A percentile compares a stretch with the other conserved stretches of the same genome.
These are phyloP conservation scores for Meteorus sp. DNA, from an alignment of 1,140 invertebrate genomes.

Conservation along the genomic window DNA sequence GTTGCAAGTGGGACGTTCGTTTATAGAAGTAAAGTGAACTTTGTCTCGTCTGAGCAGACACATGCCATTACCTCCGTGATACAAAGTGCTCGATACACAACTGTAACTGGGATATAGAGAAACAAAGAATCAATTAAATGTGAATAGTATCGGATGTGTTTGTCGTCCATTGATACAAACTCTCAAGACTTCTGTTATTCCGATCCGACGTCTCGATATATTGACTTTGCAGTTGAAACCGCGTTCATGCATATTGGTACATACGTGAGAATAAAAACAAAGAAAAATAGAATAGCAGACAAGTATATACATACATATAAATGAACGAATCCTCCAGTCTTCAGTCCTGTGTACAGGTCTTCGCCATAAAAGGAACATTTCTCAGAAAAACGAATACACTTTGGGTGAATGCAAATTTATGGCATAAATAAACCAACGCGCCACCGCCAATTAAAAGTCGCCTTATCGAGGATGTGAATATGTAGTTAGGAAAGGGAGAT, in stretches of 20 bases:
- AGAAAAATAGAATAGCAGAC: background rate
- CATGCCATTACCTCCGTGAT: no score
- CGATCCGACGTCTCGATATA: conserved; percentile 1
- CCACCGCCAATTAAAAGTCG: conserved; percentile 54
- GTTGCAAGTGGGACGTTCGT: no score
- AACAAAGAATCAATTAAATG: conserved; percentile 9
- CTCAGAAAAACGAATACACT: conserved; percentile 7
- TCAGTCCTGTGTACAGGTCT: conserved; percentile 6
- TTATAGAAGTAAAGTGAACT: no score
- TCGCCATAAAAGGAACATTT: conserved; percentile 21
- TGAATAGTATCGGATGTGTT: background rate
- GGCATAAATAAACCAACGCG: conserved; percentile 36
- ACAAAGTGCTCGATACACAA: no score
- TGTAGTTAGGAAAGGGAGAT: background rate
- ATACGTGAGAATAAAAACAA: background rate
- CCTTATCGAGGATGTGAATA: conserved; percentile 43
- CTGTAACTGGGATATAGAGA: no score
- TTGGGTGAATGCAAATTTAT: conserved; percentile 35
- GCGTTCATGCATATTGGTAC: background rate
- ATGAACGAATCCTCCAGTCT: background rate
- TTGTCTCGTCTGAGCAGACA: no score
- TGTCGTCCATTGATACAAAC: background rate
- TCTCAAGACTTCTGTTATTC: conserved; percentile 10
- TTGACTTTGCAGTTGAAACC: conserved; percentile 2
- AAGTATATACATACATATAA: background rate